These are phyloP conservation scores for Daubentonia madagascariensis DNA, from an alignment of 2,113 vertebrate species.

Conservation along the genomic window DNA sequence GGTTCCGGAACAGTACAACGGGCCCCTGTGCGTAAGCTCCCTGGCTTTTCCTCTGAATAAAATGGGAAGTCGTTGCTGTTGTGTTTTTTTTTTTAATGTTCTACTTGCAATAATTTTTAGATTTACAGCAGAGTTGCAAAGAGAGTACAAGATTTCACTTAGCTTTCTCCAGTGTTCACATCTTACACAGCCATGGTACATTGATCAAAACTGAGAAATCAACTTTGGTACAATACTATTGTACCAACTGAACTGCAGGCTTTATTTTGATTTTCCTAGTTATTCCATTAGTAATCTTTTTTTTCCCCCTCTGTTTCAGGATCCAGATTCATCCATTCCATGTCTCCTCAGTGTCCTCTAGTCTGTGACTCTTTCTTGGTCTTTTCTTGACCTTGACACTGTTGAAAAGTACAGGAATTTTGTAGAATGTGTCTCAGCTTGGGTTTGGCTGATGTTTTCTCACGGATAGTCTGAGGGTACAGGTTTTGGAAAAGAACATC, in stretches of 20 bases:
- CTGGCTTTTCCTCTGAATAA: background rate
- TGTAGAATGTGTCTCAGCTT: background rate
- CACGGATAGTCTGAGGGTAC: too few species aligned
- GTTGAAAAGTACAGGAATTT: background rate
- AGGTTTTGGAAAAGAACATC: background rate
- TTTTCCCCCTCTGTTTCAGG: background rate
- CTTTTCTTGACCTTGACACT: background rate
- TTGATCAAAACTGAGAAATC: background rate
- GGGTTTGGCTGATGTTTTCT: background rate
- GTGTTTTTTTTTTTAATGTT: background rate
- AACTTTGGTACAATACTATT: background rate
- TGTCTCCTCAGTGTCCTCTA: background rate
- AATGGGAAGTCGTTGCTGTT: background rate
- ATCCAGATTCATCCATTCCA: background rate
- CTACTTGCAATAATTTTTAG: background rate
- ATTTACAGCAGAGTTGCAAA: background rate
- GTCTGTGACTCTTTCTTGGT: background rate
- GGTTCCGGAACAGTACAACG: fast-evolving
- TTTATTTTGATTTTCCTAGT: background rate
- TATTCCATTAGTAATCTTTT: background rate
- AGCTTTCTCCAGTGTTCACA: background rate
- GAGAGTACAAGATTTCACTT: fast-evolving
- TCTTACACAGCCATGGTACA: fast-evolving
- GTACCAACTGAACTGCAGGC: too few species aligned
- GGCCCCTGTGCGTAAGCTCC: background rate